phyloP scores from a whole-genome alignment of 1,140 invertebrate genomes.

The Orchesella cincta region DNA sequence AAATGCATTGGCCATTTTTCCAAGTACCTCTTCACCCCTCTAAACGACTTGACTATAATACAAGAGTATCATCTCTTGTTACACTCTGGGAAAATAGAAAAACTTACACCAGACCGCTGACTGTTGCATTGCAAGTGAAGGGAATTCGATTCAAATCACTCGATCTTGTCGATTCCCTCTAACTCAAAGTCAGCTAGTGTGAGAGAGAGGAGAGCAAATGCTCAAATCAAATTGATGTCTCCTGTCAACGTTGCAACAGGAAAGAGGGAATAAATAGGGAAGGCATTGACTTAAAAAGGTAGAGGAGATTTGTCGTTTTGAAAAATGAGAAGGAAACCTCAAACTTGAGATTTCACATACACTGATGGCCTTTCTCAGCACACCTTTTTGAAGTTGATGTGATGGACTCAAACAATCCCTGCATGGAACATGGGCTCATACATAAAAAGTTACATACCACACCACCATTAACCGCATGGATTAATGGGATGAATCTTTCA shows the following conservation, averaged over 20 bases:
- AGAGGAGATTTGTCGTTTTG: constrained; percentile 1
- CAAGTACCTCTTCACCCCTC: constrained; percentile 23
- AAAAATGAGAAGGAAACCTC: constrained; percentile 10
- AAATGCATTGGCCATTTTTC: constrained; percentile 30
- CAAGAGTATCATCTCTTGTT: too few species aligned
- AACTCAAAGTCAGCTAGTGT: background rate
- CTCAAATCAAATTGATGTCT: constrained; percentile 26
- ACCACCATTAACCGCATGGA: too few species aligned
- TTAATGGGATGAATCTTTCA: too few species aligned
- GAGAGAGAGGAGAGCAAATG: background rate
- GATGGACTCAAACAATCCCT: background rate
- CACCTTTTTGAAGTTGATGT: constrained; percentile 18
- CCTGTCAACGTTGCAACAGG: constrained; percentile 13
- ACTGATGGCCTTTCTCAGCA: background rate
- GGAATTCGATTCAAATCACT: constrained; percentile 12
- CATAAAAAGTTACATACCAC: too few species aligned
- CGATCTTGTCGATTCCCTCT: background rate
- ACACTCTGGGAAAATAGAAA: background rate
- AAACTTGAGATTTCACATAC: constrained; percentile 12
- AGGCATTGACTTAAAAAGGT: background rate
- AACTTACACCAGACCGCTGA: background rate
- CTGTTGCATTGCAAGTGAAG: background rate
- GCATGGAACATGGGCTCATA: too few species aligned
- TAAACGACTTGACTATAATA: constrained; percentile 5
- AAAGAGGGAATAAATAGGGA: background rate